Conservation (phyloP, 1,140 invertebrate species). For the Bombus vancouverensis region DNA sequence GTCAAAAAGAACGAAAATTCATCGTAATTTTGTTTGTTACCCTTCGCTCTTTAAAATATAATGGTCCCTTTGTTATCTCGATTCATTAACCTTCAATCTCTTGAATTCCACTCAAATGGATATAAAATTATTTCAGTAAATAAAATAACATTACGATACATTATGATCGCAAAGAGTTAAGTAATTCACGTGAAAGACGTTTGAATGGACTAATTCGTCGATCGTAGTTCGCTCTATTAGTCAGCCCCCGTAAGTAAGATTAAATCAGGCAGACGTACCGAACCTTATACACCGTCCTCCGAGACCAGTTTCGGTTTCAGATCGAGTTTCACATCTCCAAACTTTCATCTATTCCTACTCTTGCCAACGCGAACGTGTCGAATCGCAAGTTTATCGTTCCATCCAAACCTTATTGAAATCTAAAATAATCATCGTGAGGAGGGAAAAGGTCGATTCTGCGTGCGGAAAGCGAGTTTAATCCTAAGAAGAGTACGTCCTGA, state of each 20-base stretch:
- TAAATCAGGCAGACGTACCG: not conserved
- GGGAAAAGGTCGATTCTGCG: not conserved
- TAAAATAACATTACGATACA: too few species aligned
- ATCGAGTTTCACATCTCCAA: slow-evolving; percentile 13
- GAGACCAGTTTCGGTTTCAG: not conserved
- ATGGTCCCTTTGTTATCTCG: not conserved
- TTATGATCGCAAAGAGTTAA: not conserved
- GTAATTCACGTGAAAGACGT: not conserved
- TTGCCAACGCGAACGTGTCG: not conserved
- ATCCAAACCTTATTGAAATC: slow-evolving; percentile 1
- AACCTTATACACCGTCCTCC: not conserved
- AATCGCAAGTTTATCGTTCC: not conserved
- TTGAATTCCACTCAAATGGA: too few species aligned
- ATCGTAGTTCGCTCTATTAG: slow-evolving; percentile 2
- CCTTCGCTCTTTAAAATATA: too few species aligned
- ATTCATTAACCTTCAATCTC: not conserved
- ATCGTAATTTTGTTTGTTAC: not conserved
- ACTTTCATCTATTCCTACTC: not conserved
- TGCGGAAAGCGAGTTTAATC: not conserved
- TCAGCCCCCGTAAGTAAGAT: not conserved
- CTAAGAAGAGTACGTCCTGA: not conserved
- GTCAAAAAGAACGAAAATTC: not conserved
- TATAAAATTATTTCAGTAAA: too few species aligned
- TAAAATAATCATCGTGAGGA: not conserved
- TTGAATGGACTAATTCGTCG: not conserved